Percentiles rank a stretch among this genome's conserved stretches.
Evolutionary conservation across 2,888 invertebrate genomes (phyloP).

Genomic region (Bugulina stolonifera): DNA sequence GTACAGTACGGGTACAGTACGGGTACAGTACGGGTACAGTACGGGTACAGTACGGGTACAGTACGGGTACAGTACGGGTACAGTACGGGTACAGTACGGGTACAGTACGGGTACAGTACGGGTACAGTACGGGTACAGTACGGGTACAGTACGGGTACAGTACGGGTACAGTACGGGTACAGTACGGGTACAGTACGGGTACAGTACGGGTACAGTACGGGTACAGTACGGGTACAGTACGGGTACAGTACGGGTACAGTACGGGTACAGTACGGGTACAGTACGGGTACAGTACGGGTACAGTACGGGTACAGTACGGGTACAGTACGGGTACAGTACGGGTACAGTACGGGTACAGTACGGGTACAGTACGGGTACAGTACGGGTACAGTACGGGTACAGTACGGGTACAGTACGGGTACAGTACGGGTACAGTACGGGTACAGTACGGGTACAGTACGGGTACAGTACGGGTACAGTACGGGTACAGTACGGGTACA

Average conservation of each 20-base stretch:
- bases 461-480: too few relatives aligned
- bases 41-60: neutral
- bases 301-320: neutral
- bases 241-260: neutral
- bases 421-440: too few relatives aligned
- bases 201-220: neutral
- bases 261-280: neutral
- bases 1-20: neutral
- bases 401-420: too few relatives aligned
- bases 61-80: neutral
- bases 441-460: too few relatives aligned
- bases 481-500: too few relatives aligned
- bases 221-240: neutral
- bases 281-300: neutral
- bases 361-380: too few relatives aligned
- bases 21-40: neutral
- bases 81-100: neutral
- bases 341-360: too few relatives aligned
- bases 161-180: neutral
- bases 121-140: neutral
- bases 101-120: neutral
- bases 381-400: too few relatives aligned
- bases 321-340: neutral
- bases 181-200: neutral
- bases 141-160: neutral